Base-by-base conservation (phyloP, 2,888 invertebrate genomes). In the Monopis laevigella region DNA sequence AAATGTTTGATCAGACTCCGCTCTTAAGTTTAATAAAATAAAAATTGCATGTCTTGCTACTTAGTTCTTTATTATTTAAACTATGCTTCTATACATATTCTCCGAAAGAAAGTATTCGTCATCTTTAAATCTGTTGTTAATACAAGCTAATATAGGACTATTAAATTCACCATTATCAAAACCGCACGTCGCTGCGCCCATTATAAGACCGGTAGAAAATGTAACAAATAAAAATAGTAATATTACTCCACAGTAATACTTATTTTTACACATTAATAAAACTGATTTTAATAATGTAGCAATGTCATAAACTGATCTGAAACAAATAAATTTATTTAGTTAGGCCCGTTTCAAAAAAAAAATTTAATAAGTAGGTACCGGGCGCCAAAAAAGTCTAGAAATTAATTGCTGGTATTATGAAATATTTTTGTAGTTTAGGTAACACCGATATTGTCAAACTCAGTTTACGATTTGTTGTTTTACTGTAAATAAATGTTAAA, bases 151-250 rank as follows among this genome's bases (percentile, higher is more conserved):
- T 38, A 77, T 58, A 3, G 74, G 74, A 43, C 71, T 77, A 45
- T 72, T 69, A 46, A 77, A 74, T 43, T 55, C 58, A 10, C 78
- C 61, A 5, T 60, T 58, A 41, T 59, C 54, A 2, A 65, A 55
- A 6, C 75, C 73, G 39, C 78, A 78, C 1, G 73, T 64, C 1
- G 69, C 73, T 27, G 69, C 71, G 1, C 77, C 78, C 18, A 74
- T 40, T 8, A 78, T 21, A 10, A 75, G 13, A 1, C 78, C 77
- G 16, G 55, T 5, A n/a, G 60, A 34, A 47, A 73, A 75, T 2
- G 58, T 49, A 2, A 59, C 7, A 10, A 26, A 2, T 3, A 32
- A n/a, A n/a, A 32, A 10, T 4, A 19, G 11, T 2, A 16, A 39
- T 39, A n/a, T 18, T n/a, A 30, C 5, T 17, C 1, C 11, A 21